Percentiles rank a stretch among this genome's conserved stretches.
Evolutionary conservation across 2,888 invertebrate genomes (phyloP).

Genomic region (Apamea anceps): DNA sequence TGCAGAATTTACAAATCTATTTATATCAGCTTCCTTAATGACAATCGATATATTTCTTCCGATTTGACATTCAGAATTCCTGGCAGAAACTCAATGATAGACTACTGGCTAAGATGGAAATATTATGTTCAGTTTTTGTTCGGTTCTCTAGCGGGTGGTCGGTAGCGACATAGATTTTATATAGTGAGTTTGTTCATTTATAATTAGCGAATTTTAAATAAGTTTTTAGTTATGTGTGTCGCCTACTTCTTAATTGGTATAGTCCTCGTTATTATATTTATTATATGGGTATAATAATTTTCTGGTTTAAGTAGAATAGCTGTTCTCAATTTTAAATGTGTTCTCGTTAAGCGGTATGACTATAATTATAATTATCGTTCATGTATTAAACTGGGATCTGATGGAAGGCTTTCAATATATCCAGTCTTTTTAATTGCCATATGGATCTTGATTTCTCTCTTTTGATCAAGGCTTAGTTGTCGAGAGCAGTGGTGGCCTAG

Average conservation of each 20-base stretch:
- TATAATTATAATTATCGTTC: neutral
- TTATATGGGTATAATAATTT: slow-evolving; percentile 58
- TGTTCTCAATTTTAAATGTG: neutral
- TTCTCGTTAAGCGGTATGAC: neutral
- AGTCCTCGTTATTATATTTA: slow-evolving; percentile 44
- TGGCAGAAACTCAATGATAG: slow-evolving; percentile 69
- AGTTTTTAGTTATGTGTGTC: slow-evolving; percentile 27
- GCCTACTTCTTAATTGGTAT: slow-evolving; percentile 34
- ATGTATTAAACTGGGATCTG: neutral
- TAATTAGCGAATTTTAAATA: slow-evolving; percentile 24
- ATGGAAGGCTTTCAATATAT: neutral
- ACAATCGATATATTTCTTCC: slow-evolving; percentile 48
- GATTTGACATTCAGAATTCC: slow-evolving; percentile 48
- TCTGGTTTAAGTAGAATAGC: slow-evolving; percentile 41
- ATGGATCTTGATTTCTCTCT: neutral
- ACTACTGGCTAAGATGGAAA: neutral
- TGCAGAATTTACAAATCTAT: slow-evolving; percentile 59
- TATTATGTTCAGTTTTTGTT: slow-evolving; percentile 39
- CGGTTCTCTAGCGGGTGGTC: slow-evolving; percentile 37
- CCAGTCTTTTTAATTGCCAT: neutral
- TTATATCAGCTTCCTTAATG: slow-evolving; percentile 67
- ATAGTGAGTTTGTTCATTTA: slow-evolving; percentile 52
- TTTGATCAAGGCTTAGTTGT: neutral
- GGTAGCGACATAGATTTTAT: slow-evolving; percentile 21
- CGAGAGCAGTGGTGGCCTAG: too few relatives aligned